Evolutionary conservation across 2,888 invertebrate genomes (phyloP).

Genomic region (Cremastinae sp.): DNA sequence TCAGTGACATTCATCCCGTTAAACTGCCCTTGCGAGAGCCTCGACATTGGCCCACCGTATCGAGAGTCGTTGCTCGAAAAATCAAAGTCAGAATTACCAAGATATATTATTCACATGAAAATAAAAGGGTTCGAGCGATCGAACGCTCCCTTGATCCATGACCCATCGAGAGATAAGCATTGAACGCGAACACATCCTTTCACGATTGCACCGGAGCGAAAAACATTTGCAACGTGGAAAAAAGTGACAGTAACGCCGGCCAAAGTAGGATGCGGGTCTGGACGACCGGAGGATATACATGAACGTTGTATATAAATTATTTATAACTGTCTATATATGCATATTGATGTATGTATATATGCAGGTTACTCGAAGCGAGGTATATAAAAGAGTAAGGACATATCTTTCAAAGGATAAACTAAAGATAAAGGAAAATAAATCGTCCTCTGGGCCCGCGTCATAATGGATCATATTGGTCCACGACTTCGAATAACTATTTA

Average conservation of each 20-base stretch:
- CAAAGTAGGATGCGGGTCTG: slow-evolving; percentile 69
- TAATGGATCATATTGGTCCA: slow-evolving; percentile 83
- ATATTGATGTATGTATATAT: background rate
- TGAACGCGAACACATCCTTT: slow-evolving; percentile 21
- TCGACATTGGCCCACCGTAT: too few relatives aligned
- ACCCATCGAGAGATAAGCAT: slow-evolving; percentile 21
- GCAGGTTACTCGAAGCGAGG: slow-evolving; percentile 25
- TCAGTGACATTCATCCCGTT: too few relatives aligned
- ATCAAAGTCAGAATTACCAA: too few relatives aligned
- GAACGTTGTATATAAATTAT: slow-evolving; percentile 35
- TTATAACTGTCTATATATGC: too few relatives aligned
- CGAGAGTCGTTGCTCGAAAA: too few relatives aligned
- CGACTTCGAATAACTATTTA: slow-evolving; percentile 78
- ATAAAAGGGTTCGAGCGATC: background rate
- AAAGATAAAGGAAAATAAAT: slow-evolving; percentile 21
- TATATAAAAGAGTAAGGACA: slow-evolving; percentile 32
- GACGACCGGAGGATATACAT: slow-evolving; percentile 49
- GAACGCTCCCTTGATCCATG: slow-evolving; percentile 46
- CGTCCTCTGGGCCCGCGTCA: slow-evolving; percentile 73
- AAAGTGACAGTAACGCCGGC: slow-evolving; percentile 73
- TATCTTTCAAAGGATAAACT: slow-evolving; percentile 29
- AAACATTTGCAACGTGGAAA: slow-evolving; percentile 26
- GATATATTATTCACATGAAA: too few relatives aligned
- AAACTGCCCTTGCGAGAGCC: too few relatives aligned
- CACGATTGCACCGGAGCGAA: slow-evolving; percentile 35